These are phyloP conservation scores for Lasioglossum villosulum DNA, from an alignment of 2,888 invertebrate genomes.

Conservation along the genomic window DNA sequence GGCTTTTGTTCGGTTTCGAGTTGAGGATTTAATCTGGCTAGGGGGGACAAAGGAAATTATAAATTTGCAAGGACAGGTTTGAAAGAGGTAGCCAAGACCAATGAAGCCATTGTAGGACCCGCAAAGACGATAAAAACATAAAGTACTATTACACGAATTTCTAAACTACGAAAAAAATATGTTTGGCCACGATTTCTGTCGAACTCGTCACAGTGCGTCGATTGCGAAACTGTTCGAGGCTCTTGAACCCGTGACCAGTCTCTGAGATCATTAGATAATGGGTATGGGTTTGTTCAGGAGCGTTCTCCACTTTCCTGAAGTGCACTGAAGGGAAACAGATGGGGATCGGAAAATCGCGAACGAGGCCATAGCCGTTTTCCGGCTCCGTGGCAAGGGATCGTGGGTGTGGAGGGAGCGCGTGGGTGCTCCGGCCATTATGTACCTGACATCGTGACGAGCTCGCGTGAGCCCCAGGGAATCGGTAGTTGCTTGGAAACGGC, in stretches of 20 bases:
- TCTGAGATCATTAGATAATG: not conserved
- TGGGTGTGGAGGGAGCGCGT: slow-evolving; percentile 66
- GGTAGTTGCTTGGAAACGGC: slow-evolving; percentile 48
- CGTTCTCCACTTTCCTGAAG: not conserved
- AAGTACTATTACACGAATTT: too few species aligned
- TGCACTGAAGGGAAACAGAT: slow-evolving; percentile 29
- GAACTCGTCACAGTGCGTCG: too few species aligned
- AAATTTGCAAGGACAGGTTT: too few species aligned
- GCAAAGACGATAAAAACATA: too few species aligned
- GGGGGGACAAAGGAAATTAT: too few species aligned
- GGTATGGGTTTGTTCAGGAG: not conserved
- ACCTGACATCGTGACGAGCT: slow-evolving; percentile 74
- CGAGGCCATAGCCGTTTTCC: slow-evolving; percentile 38
- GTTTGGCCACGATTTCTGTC: too few species aligned
- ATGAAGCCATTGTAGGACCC: too few species aligned
- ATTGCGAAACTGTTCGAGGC: too few species aligned
- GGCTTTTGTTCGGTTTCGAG: not conserved
- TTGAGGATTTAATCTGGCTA: too few species aligned
- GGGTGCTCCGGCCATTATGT: slow-evolving; percentile 74
- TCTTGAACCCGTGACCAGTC: too few species aligned
- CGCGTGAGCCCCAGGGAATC: slow-evolving; percentile 62
- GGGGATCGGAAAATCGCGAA: slow-evolving; percentile 46
- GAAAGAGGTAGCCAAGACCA: too few species aligned
- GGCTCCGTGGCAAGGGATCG: slow-evolving; percentile 43
- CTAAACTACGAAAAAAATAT: too few species aligned